Evolutionary conservation across 2,113 vertebrate species (phyloP).

Genomic region (Larimichthys polyactis): DNA sequence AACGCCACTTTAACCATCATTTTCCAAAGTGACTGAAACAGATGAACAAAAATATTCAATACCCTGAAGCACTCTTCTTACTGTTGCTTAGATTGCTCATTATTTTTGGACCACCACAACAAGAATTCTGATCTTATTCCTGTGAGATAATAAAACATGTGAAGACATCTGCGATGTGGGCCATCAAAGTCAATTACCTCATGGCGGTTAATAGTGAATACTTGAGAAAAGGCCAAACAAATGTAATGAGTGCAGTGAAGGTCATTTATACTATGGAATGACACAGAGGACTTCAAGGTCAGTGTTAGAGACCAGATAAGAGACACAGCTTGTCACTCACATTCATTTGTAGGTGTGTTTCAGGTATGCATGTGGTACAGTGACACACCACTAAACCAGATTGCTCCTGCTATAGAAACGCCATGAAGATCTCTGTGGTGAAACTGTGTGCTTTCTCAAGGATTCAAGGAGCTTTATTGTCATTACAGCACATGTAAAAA

Average conservation of each 20-base stretch:
- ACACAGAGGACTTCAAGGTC: neutral
- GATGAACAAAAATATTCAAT: neutral
- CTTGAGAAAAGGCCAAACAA: neutral
- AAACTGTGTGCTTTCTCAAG: neutral
- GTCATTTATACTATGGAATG: neutral
- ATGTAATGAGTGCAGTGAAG: neutral
- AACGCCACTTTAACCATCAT: neutral
- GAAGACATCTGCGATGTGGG: neutral
- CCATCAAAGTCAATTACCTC: neutral
- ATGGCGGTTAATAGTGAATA: neutral
- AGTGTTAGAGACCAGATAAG: neutral
- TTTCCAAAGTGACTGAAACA: conserved; percentile 1
- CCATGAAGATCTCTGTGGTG: neutral
- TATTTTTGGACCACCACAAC: neutral
- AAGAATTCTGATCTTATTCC: neutral
- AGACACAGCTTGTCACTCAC: neutral
- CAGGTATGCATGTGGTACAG: neutral
- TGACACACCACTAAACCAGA: no score
- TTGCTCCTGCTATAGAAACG: neutral
- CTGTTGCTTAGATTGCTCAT: neutral
- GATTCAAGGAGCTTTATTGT: no score
- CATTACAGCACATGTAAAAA: no score
- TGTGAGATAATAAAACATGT: neutral
- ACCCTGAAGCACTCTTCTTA: neutral
- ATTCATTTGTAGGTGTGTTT: neutral